Evolutionary conservation across 2,113 vertebrate genomes (phyloP), one percentile per base, ranked within the genome.

Genomic region (Callithrix jacchus): DNA sequence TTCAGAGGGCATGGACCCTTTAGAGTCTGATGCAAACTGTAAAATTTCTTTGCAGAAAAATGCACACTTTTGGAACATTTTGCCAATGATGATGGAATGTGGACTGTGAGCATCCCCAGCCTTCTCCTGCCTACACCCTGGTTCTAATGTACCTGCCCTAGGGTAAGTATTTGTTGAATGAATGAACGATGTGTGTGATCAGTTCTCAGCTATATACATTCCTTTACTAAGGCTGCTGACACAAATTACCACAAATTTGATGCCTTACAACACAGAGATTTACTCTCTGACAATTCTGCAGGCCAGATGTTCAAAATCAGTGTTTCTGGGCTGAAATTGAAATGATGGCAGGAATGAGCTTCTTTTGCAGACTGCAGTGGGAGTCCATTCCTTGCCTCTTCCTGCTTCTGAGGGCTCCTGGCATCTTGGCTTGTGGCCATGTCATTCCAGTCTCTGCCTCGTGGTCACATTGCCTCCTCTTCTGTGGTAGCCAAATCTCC

Each of bases 11-110:
- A 6, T 0, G 8, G n/a, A 49, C 35, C 5, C 25, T 27, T 91
- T 85, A 82, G 17, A 95, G 23, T 37, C 17, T 42, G 32, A 66
- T 47, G 12, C 8, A 80, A 37, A 56, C 4, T 47, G 45, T 61
- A 73, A 92, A 83, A 47, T 73, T 83, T 91, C 49, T 58, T 14
- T 83, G 87, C 35, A 40, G n/a, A 79, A 74, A 81, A 90, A 73
- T 25, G 1, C 6, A 0, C 21, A 9, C 35, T 14, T 90, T 54
- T 87, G 83, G 52, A 88, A n/a, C 14, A 45, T 66, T 95, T 73
- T 81, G 23, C 21, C 5, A 13, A 20, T 1, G 8, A 42, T 17
- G 30, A 18, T n/a, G 1, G 8, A 30, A 14, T n/a, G 35, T 56
- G 35, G 0, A 40, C 17, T 23, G 0, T 12, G 27, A 49, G 3